Evolutionary conservation across 2,888 invertebrate genomes (phyloP).

Genomic region (Erebia epiphron): DNA sequence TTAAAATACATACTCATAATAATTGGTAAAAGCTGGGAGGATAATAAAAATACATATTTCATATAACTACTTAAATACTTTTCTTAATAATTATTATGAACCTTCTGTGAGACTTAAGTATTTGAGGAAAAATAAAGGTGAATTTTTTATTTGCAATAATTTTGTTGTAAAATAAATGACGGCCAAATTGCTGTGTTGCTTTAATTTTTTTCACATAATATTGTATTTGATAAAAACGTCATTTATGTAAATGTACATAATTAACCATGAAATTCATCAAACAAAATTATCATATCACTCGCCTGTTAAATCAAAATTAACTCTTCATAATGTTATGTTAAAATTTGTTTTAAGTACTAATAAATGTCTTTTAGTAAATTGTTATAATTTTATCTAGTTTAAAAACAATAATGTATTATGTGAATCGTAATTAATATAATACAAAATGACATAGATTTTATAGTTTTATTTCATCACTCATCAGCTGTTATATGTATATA

Average conservation of each 20-base stretch:
- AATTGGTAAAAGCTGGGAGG: background rate
- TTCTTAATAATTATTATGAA: background rate
- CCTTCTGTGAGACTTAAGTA: background rate
- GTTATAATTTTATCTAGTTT: slow-evolving; percentile 60
- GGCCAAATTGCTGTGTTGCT: slow-evolving; percentile 18
- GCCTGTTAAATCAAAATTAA: slow-evolving; percentile 77
- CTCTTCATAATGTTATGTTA: slow-evolving; percentile 64
- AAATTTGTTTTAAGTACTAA: slow-evolving; percentile 53
- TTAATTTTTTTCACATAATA: slow-evolving; percentile 2
- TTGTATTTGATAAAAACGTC: slow-evolving; percentile 17
- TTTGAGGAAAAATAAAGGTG: background rate
- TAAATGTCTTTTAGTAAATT: slow-evolving; percentile 50
- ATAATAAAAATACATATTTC: background rate
- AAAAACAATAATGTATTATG: slow-evolving; percentile 77
- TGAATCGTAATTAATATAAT: slow-evolving; percentile 81
- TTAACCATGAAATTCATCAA: slow-evolving; percentile 42
- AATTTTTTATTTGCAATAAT: background rate
- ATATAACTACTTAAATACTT: background rate
- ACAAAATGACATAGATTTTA: slow-evolving; percentile 77
- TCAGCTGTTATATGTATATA: background rate
- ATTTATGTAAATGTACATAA: slow-evolving; percentile 44
- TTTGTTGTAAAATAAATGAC: background rate
- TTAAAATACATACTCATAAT: background rate
- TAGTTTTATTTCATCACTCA: slow-evolving; percentile 53
- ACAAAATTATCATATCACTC: slow-evolving; percentile 84